These are phyloP conservation scores for Isurus oxyrinchus DNA, from an alignment of 2,113 vertebrate genomes.

Conservation along the genomic window DNA sequence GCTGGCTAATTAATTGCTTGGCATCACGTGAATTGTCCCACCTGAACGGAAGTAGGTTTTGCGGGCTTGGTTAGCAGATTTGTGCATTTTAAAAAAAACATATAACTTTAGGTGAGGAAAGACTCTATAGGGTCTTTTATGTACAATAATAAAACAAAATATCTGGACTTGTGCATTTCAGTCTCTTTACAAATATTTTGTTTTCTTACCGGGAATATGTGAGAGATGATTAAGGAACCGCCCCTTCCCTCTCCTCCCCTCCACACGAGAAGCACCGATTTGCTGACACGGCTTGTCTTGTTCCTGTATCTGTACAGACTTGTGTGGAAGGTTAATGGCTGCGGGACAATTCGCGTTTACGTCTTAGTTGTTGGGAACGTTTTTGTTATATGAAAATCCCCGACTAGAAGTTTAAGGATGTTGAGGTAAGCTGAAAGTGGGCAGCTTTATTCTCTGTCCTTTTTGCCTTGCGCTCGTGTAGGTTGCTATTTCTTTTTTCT, in stretches of 20 bases:
- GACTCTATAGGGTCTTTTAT: neutral
- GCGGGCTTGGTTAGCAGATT: neutral
- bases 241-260: neutral
- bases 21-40: conserved; percentile 13
- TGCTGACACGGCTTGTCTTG: neutral
- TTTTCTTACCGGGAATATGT: neutral
- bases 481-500: neutral
- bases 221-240: neutral
- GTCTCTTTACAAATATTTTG: neutral
- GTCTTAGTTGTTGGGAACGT: neutral
- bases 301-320: neutral
- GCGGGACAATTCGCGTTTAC: neutral
- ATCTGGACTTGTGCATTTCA: neutral
- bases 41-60: neutral
- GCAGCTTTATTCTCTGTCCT: neutral
- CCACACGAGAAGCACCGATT: neutral
- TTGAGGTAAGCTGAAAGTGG: neutral
- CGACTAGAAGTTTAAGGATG: neutral
- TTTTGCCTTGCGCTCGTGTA: neutral
- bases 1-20: neutral
- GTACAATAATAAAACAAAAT: neutral
- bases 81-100: neutral
- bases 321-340: neutral
- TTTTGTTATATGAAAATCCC: neutral
- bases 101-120: neutral